Conservation (phyloP, 2,888 invertebrate genomes). For the Sarcophaga caerulescens region DNA sequence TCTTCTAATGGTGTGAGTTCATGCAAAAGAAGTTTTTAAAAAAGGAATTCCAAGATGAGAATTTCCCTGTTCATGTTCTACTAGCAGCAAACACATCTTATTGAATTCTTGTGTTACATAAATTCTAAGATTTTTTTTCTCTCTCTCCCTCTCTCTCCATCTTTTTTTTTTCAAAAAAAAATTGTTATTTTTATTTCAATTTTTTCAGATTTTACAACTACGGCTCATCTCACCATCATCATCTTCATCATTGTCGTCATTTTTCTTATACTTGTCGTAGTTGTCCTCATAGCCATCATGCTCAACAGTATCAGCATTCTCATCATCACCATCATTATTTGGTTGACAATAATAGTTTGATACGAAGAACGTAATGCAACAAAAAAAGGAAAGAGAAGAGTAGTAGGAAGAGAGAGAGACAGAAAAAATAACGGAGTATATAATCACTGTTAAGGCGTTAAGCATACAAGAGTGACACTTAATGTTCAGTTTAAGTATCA, state of each 20-base stretch:
- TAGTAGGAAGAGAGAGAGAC: no score
- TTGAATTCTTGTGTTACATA: conserved; percentile 57
- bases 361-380: neutral
- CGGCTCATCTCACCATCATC: conserved; percentile 13
- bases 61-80: neutral
- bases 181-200: neutral
- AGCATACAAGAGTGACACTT: conserved; percentile 69
- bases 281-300: conserved; percentile 13
- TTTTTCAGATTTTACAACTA: neutral
- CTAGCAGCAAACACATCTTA: conserved; percentile 34
- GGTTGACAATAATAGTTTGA: conserved; percentile 26
- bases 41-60: neutral
- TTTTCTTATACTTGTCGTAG: conserved; percentile 16
- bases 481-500: conserved; percentile 68
- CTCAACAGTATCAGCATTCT: neutral
- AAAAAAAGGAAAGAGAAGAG: conserved; percentile 21
- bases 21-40: neutral
- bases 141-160: neutral
- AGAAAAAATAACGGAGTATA: conserved; percentile 43
- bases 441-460: conserved; percentile 69
- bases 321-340: neutral
- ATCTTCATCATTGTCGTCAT: conserved; percentile 25
- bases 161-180: neutral
- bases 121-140: conserved; percentile 49
- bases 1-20: no score